A percentile compares a stretch with the other conserved stretches of the same genome.
Conservation (phyloP, 1,140 invertebrate genomes). For the Bombus turneri region DNA sequence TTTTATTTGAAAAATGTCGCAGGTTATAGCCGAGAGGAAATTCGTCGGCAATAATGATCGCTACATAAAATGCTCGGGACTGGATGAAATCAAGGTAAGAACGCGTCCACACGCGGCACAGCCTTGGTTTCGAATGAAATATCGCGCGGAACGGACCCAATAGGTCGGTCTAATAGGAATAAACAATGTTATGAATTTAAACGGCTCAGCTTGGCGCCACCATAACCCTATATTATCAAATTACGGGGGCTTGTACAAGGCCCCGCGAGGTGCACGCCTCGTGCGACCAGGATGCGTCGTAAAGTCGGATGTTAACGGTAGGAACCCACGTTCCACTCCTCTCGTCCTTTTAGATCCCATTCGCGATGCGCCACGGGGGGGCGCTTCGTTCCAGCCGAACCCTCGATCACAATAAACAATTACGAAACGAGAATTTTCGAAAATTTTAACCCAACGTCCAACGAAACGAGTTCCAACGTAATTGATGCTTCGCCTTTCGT, state of each 20-base stretch:
- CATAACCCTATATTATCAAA: slow-evolving; percentile 77
- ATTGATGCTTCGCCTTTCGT: slow-evolving; percentile 18
- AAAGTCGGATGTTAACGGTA: slow-evolving; percentile 74
- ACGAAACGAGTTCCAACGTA: slow-evolving; percentile 43
- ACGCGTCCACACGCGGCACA: slow-evolving; percentile 3
- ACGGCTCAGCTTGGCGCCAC: slow-evolving; percentile 72
- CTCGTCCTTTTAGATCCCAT: slow-evolving; percentile 67
- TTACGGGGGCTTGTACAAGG: slow-evolving; percentile 68
- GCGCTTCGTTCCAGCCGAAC: slow-evolving; percentile 49
- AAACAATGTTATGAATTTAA: slow-evolving; percentile 77
- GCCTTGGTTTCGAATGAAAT: slow-evolving; percentile 59
- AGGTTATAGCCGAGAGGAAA: background rate
- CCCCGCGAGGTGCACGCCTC: slow-evolving; percentile 62
- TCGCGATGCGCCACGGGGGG: slow-evolving; percentile 70
- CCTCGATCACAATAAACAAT: slow-evolving; percentile 63
- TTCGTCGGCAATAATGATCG: slow-evolving; percentile 4
- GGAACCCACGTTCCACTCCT: slow-evolving; percentile 66
- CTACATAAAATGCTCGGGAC: slow-evolving; percentile 14
- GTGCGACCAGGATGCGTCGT: slow-evolving; percentile 65
- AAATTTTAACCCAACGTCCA: slow-evolving; percentile 37
- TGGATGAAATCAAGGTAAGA: slow-evolving; percentile 37
- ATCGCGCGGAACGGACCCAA: slow-evolving; percentile 64
- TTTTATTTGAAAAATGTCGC: background rate
- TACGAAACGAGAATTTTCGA: slow-evolving; percentile 52
- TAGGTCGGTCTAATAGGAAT: slow-evolving; percentile 73